Evolutionary conservation across 2,888 invertebrate genomes (phyloP), one percentile per base, ranked within the genome.

Genomic region (Aelia acuminata): DNA sequence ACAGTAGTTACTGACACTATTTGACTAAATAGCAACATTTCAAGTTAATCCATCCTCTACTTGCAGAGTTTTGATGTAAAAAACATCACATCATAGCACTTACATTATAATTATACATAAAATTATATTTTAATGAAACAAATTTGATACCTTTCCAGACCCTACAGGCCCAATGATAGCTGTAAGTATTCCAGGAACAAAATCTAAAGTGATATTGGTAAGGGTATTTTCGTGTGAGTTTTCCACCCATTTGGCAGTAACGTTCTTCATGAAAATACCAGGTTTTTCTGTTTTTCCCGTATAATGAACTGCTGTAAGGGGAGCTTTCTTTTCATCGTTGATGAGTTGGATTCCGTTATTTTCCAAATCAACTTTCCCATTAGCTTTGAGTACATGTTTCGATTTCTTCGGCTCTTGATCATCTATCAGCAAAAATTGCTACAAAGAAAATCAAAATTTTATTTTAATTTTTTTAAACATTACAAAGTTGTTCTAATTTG

Each of bases 101-200:
- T n/a, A n/a, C n/a, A n/a, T n/a, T n/a, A n/a, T 26, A 15, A 57
- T n/a, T 57, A 1, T 57, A 3, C 13, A 57, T 57, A 15, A 10
- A 10, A 57, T 57, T 26, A 26, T 57, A n/a, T 57, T 57, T 13
- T 15, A 26, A 26, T 57, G 3, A 57, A 57, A 57, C 26, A 57
- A 57, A 57, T 57, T 50, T 5, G 26, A 49, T 87, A 94, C 94
- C 93, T 96, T 96, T 80, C 96, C 96, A 57, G 95, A 93, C 11
- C 96, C 96, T 1, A 96, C 96, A 88, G 95, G 94, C 22, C 96
- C 96, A 85, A 96, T 95, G 84, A 96, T 94, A 26, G 95, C 95
- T 90, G 96, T 94, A 20, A 95, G 92, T 90, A 94, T 94, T 90
- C 95, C 95, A 91, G 92, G 93, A 35, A 93, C 93, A 15, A 95